phyloP scores from a whole-genome alignment of 1,140 invertebrate genomes.

The Stegodyphus dumicola region DNA sequence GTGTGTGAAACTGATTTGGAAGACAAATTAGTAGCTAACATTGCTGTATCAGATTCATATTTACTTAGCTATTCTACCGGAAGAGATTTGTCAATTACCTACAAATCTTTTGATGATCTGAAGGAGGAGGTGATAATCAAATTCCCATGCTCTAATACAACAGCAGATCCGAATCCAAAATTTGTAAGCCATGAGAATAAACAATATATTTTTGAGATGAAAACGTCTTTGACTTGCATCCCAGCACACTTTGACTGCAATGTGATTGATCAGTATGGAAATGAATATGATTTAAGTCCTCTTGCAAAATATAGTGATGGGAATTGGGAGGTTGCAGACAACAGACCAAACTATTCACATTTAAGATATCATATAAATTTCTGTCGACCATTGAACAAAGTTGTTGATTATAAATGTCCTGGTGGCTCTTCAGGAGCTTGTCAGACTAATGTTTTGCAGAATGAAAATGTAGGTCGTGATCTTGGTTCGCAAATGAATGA shows the following conservation, averaged over 20 bases:
- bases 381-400: constrained; percentile 39
- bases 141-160: constrained; percentile 29
- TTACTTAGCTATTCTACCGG: constrained; percentile 20
- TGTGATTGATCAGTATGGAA: constrained; percentile 30
- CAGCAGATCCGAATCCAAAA: constrained; percentile 11
- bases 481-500: constrained; percentile 23
- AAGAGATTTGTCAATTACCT: constrained; percentile 33
- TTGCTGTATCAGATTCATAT: constrained; percentile 24
- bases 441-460: neutral
- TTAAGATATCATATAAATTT: constrained; percentile 53
- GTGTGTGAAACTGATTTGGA: constrained; percentile 30
- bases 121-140: constrained; percentile 12
- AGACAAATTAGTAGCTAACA: neutral
- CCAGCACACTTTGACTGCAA: constrained; percentile 35
- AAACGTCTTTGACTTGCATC: constrained; percentile 66
- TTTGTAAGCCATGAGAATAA: constrained; percentile 19
- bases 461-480: neutral
- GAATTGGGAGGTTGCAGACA: constrained; percentile 41
- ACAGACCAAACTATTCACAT: constrained; percentile 8
- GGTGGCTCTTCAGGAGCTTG: constrained; percentile 38
- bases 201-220: constrained; percentile 66
- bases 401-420: constrained; percentile 26
- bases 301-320: neutral
- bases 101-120: neutral
- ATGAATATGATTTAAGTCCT: constrained; percentile 54